phyloP scores from a whole-genome alignment of 2,888 invertebrate genomes.

The Helicoverpa assulta region DNA sequence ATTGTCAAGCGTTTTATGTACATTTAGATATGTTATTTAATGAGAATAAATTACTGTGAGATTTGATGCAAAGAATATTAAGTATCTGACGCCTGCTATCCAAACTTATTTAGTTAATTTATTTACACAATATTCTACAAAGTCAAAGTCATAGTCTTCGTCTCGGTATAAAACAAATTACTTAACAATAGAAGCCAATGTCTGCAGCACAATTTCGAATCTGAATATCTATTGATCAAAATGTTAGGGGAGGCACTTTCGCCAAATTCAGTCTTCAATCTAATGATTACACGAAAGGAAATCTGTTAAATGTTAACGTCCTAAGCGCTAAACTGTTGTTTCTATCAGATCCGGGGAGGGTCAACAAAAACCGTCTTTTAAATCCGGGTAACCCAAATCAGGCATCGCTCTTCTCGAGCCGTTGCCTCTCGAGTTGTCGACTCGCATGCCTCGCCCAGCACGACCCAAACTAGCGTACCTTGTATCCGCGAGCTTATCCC shows the following conservation, averaged over 20 bases:
- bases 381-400: conserved; percentile 89
- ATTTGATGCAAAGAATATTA: conserved; percentile 66
- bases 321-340: conserved; percentile 82
- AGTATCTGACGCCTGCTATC: conserved; percentile 55
- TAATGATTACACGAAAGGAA: conserved; percentile 76
- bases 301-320: conserved; percentile 65
- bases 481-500: conserved; percentile 87
- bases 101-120: conserved; percentile 55
- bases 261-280: conserved; percentile 88
- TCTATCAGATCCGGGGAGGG: conserved; percentile 89
- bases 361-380: conserved; percentile 94
- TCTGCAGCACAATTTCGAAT: conserved; percentile 54
- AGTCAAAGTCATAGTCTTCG: conserved; percentile 61
- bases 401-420: conserved; percentile 86
- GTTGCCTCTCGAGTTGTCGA: conserved; percentile 82
- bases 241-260: conserved; percentile 78
- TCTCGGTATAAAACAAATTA: conserved; percentile 61
- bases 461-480: conserved; percentile 88
- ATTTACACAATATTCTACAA: conserved; percentile 70
- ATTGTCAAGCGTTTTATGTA: conserved; percentile 90
- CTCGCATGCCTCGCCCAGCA: conserved; percentile 80
- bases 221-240: conserved; percentile 72
- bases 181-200: conserved; percentile 56
- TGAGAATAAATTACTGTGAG: conserved; percentile 75
- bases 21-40: conserved; percentile 89